Conservation (phyloP, 2,888 invertebrate species). For the Stenichneumon culpator region DNA sequence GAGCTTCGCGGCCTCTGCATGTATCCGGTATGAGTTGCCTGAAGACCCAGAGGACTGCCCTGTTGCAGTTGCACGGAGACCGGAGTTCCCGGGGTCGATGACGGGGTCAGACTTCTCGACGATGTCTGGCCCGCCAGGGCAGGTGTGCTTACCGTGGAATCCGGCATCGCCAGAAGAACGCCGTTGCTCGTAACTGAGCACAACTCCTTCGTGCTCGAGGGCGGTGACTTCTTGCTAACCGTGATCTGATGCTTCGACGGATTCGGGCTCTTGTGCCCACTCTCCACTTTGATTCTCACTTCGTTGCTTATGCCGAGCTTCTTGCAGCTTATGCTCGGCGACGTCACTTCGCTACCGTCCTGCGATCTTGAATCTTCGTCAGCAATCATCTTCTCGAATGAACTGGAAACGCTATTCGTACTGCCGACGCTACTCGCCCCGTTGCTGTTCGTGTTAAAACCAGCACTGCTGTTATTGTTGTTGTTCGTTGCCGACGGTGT, state of each 20-base stretch:
- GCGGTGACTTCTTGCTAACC: constrained; percentile 87
- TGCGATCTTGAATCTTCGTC: constrained; percentile 92
- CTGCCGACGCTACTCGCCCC: constrained; percentile 91
- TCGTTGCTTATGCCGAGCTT: constrained; percentile 83
- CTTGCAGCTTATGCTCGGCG: constrained; percentile 86
- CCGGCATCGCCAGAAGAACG: constrained; percentile 85
- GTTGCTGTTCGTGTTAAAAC: constrained; percentile 90
- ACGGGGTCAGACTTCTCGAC: constrained; percentile 88
- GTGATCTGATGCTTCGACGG: constrained; percentile 81
- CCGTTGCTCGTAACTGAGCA: constrained; percentile 84
- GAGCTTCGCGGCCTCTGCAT: constrained; percentile 89
- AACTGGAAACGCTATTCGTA: constrained; percentile 87
- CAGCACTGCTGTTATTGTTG: constrained; percentile 90
- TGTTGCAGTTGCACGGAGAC: constrained; percentile 87
- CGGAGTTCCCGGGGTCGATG: constrained; percentile 89
- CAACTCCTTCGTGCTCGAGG: constrained; percentile 84
- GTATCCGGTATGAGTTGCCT: constrained; percentile 86
- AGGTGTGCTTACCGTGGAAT: constrained; percentile 85
- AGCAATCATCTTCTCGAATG: constrained; percentile 90
- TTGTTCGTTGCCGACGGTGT: constrained; percentile 92
- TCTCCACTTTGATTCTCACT: constrained; percentile 85
- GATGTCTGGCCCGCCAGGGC: constrained; percentile 85
- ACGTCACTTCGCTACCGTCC: constrained; percentile 88
- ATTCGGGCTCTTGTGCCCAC: constrained; percentile 84
- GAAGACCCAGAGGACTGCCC: constrained; percentile 87